Evolutionary conservation across 92 coral and sea anemone genomes (phyloP).

Genomic region (Montipora capitata): DNA sequence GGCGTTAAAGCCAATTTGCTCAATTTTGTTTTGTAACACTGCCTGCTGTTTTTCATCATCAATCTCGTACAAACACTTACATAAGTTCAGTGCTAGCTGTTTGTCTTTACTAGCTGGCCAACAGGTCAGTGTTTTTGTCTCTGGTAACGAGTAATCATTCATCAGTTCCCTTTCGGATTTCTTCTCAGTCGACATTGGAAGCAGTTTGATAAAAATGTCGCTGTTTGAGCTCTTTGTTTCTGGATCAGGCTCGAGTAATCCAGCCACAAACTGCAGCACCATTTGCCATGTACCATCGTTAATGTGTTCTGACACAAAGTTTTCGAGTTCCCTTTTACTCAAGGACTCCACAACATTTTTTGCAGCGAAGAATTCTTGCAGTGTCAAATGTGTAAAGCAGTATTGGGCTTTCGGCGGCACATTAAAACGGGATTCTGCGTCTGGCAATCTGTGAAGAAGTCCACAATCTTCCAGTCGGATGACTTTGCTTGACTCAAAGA

Average conservation of each 20-base stretch:
- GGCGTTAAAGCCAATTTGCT: too few species aligned
- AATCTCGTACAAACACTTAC: not conserved
- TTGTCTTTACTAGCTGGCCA: not conserved
- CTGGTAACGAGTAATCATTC: too few species aligned
- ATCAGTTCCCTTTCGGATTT: not conserved
- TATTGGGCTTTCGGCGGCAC: not conserved
- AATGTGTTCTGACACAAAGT: constrained; percentile 19
- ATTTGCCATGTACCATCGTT: constrained; percentile 45
- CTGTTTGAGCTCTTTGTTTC: not conserved
- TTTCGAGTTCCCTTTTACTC: not conserved
- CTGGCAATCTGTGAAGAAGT: constrained; percentile 37
- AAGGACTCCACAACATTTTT: not conserved
- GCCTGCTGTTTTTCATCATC: not conserved
- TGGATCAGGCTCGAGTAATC: not conserved
- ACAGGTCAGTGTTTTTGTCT: not conserved
- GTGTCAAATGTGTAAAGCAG: constrained; percentile 64
- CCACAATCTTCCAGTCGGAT: constrained; percentile 10
- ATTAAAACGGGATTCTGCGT: not conserved
- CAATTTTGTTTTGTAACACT: too few species aligned
- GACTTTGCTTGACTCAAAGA: constrained; percentile 32
- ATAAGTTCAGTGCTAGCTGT: not conserved
- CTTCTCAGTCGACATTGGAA: not conserved
- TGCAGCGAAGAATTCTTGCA: constrained; percentile 75
- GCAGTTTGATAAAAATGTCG: not conserved
- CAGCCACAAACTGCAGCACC: constrained; percentile 69